Evolutionary conservation across 2,797 vertebrate genomes (phyloP).

Genomic region (Macropodus opercularis): DNA sequence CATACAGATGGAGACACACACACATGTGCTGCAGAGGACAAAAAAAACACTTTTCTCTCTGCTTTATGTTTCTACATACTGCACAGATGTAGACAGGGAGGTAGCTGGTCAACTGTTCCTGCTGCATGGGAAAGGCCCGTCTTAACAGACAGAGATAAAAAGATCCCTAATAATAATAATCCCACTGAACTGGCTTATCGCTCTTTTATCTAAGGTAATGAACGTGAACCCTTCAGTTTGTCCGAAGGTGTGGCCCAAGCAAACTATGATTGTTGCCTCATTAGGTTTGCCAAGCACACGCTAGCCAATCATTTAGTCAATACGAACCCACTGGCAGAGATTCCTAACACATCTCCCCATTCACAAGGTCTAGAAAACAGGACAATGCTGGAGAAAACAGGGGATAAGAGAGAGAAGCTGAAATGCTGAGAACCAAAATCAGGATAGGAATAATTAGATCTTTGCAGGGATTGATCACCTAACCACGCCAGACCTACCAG

Average conservation of each 20-base stretch:
- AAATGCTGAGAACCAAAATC: neutral
- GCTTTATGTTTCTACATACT: conserved; percentile 44
- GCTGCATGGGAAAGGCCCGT: conserved; percentile 25
- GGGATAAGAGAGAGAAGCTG: conserved; percentile 11
- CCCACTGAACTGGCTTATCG: conserved; percentile 43
- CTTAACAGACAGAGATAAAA: conserved; percentile 43
- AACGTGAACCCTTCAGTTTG: conserved; percentile 44
- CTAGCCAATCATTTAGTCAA: conserved; percentile 51
- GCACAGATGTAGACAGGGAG: conserved; percentile 16
- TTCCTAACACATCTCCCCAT: conserved; percentile 41
- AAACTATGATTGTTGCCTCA: conserved; percentile 39
- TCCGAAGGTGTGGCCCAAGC: conserved; percentile 17
- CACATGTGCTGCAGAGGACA: conserved; percentile 44
- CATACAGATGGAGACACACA: conserved; percentile 45
- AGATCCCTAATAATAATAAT: conserved; percentile 53
- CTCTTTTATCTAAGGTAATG: conserved; percentile 41
- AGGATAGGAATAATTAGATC: neutral
- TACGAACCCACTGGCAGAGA: conserved; percentile 40
- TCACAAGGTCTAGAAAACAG: conserved; percentile 33
- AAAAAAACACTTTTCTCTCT: conserved; percentile 21
- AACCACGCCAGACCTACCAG: neutral
- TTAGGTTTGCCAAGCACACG: conserved; percentile 51
- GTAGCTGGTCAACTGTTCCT: conserved; percentile 25
- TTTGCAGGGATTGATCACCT: conserved; percentile 8
- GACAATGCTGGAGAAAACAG: conserved; percentile 10